Conservation (phyloP, 2,113 vertebrate genomes). For the Pangasianodon hypophthalmus region DNA sequence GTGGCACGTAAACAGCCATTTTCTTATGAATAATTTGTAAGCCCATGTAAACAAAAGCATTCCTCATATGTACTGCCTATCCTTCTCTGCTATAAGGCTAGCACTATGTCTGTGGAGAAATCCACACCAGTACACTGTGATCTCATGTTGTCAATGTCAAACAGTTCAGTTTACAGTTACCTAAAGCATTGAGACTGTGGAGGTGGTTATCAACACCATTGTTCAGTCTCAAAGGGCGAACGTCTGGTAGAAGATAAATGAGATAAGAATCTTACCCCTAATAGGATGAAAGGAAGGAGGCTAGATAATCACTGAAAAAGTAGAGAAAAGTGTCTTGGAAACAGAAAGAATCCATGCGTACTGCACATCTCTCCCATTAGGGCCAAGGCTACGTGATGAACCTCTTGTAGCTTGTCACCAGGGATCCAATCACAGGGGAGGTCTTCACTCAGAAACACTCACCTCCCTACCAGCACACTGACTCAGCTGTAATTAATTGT, state of each 20-base stretch:
- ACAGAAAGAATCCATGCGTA: background rate
- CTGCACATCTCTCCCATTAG: slow-evolving; percentile 20
- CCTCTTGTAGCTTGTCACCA: slow-evolving; percentile 39
- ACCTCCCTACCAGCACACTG: slow-evolving; percentile 42
- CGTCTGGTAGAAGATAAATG: slow-evolving; percentile 12
- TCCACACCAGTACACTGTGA: slow-evolving; percentile 24
- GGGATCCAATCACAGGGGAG: slow-evolving; percentile 44
- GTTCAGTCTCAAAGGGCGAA: background rate
- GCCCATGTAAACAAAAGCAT: background rate
- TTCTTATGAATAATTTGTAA: slow-evolving; percentile 9
- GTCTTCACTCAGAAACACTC: slow-evolving; percentile 45
- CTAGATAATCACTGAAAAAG: background rate
- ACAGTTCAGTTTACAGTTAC: slow-evolving; percentile 45
- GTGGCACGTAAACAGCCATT: background rate
- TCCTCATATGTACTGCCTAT: background rate
- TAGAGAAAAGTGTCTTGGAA: slow-evolving; percentile 14
- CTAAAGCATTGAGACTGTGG: background rate
- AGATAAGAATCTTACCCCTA: slow-evolving; percentile 8
- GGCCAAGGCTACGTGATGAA: slow-evolving; percentile 39
- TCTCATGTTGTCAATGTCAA: slow-evolving; percentile 39
- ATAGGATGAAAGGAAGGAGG: background rate
- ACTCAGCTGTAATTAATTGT: slow-evolving; percentile 54
- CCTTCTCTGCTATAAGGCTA: slow-evolving; percentile 2
- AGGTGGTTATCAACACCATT: slow-evolving; percentile 20
- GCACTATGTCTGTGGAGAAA: slow-evolving; percentile 14